Base-by-base conservation (phyloP, 2,888 invertebrate species). In the Pristionchus fissidentatus region DNA sequence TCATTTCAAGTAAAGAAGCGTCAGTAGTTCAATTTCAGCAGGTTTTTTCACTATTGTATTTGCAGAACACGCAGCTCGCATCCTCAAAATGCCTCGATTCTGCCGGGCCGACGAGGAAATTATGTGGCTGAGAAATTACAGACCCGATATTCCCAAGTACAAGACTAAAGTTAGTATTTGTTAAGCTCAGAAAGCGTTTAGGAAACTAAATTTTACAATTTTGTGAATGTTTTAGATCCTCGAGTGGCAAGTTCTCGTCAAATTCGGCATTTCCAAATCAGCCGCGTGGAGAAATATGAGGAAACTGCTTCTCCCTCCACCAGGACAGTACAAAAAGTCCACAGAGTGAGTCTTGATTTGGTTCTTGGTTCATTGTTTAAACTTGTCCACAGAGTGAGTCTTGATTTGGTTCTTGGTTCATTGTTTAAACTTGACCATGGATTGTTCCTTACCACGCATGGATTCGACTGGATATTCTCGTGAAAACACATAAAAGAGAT, bases 291-390 rank as follows among this genome's bases (percentile, higher is more conserved):
- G 15, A 26, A 70, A 70, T 32, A 19, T 70, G 41, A 22, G 70
- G 26, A 70, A 41, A 5, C 0, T 70, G 70, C 26, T 70, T 8
- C 70, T 70, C 0, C 70, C 70, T 0, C 8, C n/a, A 8, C 41
- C 70, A 0, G 70, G 70, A 32, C 70, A 70, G 70, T 41, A 70
- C 26, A 70, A 41, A 19, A 70, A 70, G 26, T 22, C 70, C 4
- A 38, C 70, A 10, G 70, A 70, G 70, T 70, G 26, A 70, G 70
- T 52, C n/a, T n/a, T n/a, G n/a, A n/a, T n/a, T n/a, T n/a, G n/a
- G n/a, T n/a, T n/a, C n/a, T n/a, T n/a, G n/a, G n/a, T n/a, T n/a
- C n/a, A n/a, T n/a, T n/a, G n/a, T n/a, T n/a, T n/a, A n/a, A n/a
- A n/a, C n/a, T n/a, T n/a, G n/a, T n/a, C n/a, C n/a, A n/a, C n/a